A percentile compares a stretch with the other conserved stretches of the same genome.
phyloP scores from a whole-genome alignment of 2,113 vertebrate genomes.

The Chaetops frenatus region DNA sequence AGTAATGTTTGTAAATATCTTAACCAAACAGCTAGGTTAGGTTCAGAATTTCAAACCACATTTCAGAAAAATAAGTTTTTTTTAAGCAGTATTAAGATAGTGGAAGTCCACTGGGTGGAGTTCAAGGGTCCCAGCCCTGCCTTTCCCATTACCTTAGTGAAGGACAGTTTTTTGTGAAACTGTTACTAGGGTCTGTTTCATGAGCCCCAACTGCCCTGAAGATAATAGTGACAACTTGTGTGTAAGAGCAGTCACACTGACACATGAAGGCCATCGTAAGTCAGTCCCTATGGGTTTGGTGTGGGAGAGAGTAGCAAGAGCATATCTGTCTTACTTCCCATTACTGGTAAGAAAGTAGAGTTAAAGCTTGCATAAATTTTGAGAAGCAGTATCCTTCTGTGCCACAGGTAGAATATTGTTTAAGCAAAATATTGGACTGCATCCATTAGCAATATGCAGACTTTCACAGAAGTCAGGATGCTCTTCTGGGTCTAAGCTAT shows the following conservation, averaged over 20 bases:
- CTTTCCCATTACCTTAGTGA: not conserved
- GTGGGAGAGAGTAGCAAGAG: not conserved
- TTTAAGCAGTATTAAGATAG: not conserved
- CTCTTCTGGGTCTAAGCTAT: not conserved
- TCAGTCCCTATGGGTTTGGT: not conserved
- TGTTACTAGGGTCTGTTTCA: not conserved
- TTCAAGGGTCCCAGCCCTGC: not conserved
- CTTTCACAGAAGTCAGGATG: not conserved
- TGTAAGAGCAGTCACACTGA: not conserved
- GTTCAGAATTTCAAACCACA: not conserved
- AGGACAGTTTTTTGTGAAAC: not conserved
- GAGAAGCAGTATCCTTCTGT: not conserved
- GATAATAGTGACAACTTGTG: not conserved
- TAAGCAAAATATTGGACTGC: not conserved
- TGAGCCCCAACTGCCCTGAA: not conserved
- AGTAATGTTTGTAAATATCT: not conserved
- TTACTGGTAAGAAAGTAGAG: not conserved
- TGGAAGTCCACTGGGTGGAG: not conserved
- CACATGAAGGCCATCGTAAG: not conserved
- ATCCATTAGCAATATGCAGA: not conserved
- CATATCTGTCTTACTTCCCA: not conserved
- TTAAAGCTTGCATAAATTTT: not conserved
- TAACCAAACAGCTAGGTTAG: not conserved
- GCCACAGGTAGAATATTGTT: not conserved
- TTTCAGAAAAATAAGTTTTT: not conserved